Conservation (phyloP, 2,888 invertebrate species). For the Mesochorus sp. region DNA sequence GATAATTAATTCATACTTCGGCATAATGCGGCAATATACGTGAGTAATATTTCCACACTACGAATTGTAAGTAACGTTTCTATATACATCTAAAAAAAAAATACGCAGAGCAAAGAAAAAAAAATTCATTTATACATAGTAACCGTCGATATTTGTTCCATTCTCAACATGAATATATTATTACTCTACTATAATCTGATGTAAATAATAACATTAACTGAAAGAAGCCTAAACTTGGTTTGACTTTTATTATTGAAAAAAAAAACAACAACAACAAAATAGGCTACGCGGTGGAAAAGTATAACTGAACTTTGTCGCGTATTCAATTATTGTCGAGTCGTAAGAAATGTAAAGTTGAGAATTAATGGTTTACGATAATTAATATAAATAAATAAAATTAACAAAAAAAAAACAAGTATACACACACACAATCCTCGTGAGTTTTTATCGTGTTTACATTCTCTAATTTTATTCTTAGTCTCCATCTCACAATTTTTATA, state of each 20-base stretch:
- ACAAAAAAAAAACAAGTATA: too few relatives aligned
- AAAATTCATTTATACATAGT: slow-evolving; percentile 26
- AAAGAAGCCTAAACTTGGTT: slow-evolving; percentile 2
- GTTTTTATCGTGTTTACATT: not conserved
- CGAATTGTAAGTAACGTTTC: slow-evolving; percentile 49
- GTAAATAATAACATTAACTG: slow-evolving; percentile 42
- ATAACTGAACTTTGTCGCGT: slow-evolving; percentile 34
- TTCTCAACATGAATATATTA: slow-evolving; percentile 32
- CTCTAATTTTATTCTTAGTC: not conserved
- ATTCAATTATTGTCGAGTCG: slow-evolving; percentile 49
- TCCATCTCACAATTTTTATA: not conserved
- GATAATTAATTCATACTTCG: slow-evolving; percentile 59
- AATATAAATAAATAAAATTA: slow-evolving; percentile 52
- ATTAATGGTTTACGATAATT: slow-evolving; percentile 38
- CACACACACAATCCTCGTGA: slow-evolving; percentile 7
- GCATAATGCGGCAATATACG: slow-evolving; percentile 59
- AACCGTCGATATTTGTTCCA: slow-evolving; percentile 41
- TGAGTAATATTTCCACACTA: slow-evolving; percentile 60
- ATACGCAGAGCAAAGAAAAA: not conserved
- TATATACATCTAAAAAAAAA: slow-evolving; percentile 39
- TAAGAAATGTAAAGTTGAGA: slow-evolving; percentile 35
- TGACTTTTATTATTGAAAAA: slow-evolving; percentile 33
- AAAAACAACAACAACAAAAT: not conserved
- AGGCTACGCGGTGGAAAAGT: not conserved
- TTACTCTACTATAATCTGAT: slow-evolving; percentile 52